phyloP scores from a whole-genome alignment of 2,113 vertebrate species.

The Protobothrops flavoviridis region DNA sequence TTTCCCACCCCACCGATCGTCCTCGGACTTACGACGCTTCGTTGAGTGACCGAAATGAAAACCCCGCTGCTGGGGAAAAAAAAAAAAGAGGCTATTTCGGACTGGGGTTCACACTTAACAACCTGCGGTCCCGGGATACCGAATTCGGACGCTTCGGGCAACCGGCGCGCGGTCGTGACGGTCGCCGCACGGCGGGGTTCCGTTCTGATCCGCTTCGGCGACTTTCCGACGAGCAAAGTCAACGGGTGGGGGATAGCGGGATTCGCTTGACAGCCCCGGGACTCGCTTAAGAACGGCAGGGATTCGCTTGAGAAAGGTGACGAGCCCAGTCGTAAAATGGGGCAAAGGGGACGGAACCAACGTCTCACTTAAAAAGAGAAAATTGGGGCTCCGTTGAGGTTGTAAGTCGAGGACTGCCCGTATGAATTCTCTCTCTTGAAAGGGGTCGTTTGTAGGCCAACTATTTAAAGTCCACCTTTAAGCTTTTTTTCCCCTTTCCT shows the following conservation, averaged over 20 bases:
- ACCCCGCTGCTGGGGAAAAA: accelerated
- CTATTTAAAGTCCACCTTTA: no score
- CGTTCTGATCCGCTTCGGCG: no score
- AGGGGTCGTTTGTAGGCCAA: neutral
- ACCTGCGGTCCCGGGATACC: no score
- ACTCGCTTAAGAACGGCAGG: neutral
- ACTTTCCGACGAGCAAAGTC: no score
- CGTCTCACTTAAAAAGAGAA: neutral
- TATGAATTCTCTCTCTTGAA: neutral
- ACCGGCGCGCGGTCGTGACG: neutral
- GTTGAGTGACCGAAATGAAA: neutral
- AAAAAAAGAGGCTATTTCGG: no score
- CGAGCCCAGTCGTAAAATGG: neutral
- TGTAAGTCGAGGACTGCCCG: neutral
- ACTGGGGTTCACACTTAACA: accelerated
- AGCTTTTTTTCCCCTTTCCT: no score
- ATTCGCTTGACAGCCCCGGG: neutral
- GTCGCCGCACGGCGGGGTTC: no score
- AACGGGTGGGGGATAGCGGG: no score
- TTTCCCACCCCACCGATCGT: no score
- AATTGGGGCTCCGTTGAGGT: neutral
- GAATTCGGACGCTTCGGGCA: neutral
- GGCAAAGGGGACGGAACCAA: neutral
- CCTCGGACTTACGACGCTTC: neutral
- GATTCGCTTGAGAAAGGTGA: neutral